Percentiles rank a stretch among this genome's conserved stretches.
Conservation (phyloP, 2,113 vertebrate genomes). For the Oncorhynchus gorbuscha region DNA sequence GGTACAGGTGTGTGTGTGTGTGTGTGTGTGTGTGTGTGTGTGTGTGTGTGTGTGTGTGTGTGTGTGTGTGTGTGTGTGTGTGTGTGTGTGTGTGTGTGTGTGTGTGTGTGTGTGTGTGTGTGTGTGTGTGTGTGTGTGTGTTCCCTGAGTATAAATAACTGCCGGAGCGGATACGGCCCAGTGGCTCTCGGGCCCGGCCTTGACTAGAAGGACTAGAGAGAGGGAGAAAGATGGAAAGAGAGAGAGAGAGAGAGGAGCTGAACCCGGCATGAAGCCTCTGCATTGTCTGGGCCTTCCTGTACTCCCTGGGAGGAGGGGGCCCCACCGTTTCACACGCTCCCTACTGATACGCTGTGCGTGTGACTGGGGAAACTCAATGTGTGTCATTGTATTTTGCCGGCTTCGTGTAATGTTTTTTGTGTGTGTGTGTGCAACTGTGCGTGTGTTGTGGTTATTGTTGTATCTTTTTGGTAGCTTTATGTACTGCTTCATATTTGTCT, state of each 20-base stretch:
- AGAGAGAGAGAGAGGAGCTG: conserved; percentile 59
- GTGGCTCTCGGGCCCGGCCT: conserved; percentile 1
- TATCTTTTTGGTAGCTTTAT: not conserved
- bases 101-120: not conserved
- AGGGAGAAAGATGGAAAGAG: conserved; percentile 42
- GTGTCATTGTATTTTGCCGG: not conserved
- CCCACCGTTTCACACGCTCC: conserved; percentile 73
- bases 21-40: not conserved
- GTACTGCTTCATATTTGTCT: not conserved
- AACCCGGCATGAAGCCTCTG: conserved; percentile 73
- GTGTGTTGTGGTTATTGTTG: not conserved
- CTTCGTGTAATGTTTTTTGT: not conserved
- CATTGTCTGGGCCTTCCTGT: conserved; percentile 81
- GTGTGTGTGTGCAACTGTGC: not conserved
- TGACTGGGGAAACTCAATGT: not conserved
- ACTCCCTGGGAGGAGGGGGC: conserved; percentile 75
- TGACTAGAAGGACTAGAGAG: conserved; percentile 46
- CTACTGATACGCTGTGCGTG: conserved; percentile 48
- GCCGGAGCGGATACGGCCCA: conserved; percentile 60
- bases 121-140: conserved; percentile 2
- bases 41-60: conserved; percentile 1
- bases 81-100: conserved; percentile 12
- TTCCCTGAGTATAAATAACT: conserved; percentile 71
- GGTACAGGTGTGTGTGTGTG: not conserved
- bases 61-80: not conserved